Conservation (phyloP, 35 echinoderm and acorn worm species). For the Eucidaris tribuloides region DNA sequence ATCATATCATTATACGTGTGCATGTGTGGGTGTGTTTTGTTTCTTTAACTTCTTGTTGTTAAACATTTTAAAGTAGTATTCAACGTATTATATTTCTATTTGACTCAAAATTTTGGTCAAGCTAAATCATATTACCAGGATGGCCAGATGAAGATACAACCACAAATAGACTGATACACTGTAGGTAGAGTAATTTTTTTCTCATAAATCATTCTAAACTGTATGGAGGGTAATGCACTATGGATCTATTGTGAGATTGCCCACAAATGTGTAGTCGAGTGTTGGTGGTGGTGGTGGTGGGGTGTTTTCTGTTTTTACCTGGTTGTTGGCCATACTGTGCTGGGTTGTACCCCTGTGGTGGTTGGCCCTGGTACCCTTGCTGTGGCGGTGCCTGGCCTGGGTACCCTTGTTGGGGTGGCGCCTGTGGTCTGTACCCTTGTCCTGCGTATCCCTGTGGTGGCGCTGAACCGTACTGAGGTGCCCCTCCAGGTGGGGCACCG, state of each 20-base stretch:
- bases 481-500: constrained; percentile 36
- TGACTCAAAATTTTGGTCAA: not conserved
- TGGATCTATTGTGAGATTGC: not conserved
- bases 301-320: not conserved
- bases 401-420: constrained; percentile 47
- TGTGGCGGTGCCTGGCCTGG: constrained; percentile 32
- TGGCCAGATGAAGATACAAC: not conserved
- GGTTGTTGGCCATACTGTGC: constrained; percentile 12
- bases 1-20: too few species aligned
- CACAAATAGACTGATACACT: not conserved
- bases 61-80: too few species aligned
- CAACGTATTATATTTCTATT: too few species aligned
- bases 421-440: not conserved
- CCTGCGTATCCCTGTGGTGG: not conserved
- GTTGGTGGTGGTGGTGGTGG: too few species aligned
- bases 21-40: too few species aligned
- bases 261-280: too few species aligned
- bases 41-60: too few species aligned
- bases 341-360: not conserved
- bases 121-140: not conserved
- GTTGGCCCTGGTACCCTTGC: not conserved
- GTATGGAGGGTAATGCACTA: not conserved
- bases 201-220: not conserved
- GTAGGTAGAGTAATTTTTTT: not conserved
- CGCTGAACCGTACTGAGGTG: constrained; percentile 20